Evolutionary conservation across 30 jellyfish, hydroid and myxozoan genomes (phyloP), one percentile per base, ranked within the genome.

Genomic region (Sanderia malayensis): DNA sequence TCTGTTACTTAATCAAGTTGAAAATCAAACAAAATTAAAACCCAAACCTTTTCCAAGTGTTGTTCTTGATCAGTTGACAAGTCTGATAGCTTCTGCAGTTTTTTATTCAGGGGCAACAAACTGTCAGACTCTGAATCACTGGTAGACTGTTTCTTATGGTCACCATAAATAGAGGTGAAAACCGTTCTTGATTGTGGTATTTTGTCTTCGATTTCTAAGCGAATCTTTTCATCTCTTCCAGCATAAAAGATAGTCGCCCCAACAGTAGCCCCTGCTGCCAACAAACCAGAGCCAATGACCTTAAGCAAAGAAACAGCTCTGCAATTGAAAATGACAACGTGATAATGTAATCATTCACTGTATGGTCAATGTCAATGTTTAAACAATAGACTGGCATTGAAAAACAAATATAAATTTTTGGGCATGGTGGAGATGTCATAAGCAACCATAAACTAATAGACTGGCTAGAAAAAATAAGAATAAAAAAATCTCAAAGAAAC

Each of bases 151-250:
- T 69, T 58, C 23, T 28, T 24, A n/a, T 44, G 26, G 19, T 74
- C 78, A 0, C 86, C 86, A 45, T 74, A 61, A 7, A 74, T 61
- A 2, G 78, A 23, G 24, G 70, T 24, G 0, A 74, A 33, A 46
- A 74, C 78, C 47, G 57, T 62, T 59, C 61, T 37, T 28, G 86
- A 33, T 18, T 34, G 31, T 20, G 86, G 86, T 11, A 74, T 9
- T 46, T 15, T 74, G 18, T 31, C 62, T 74, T 74, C 86, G 15
- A 74, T 19, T 21, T 74, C 76, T 26, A 44, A 55, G 63, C 86
- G 59, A 4, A 74, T 37, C 37, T 74, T 58, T 34, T 74, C 86
- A 74, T 60, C 67, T 60, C 86, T 74, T 18, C 86, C 86, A 34
- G 86, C 86, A 74, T 74, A 74, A 30, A 74, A 60, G 19, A 74